phyloP scores from a whole-genome alignment of 2,797 vertebrate genomes.

The Myoxocephalus aenaeus region DNA sequence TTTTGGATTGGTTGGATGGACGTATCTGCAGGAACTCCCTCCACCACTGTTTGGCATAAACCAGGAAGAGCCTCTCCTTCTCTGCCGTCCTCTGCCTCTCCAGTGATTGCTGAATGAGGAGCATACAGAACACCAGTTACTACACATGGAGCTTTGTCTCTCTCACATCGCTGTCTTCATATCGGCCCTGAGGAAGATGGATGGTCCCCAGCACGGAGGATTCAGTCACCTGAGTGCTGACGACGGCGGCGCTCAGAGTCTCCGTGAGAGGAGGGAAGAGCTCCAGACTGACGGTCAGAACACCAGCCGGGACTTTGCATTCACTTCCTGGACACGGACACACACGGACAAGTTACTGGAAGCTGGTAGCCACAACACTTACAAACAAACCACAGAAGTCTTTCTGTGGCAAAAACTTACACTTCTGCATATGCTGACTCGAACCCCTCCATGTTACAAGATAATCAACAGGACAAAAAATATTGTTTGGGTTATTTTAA shows the following conservation, averaged over 20 bases:
- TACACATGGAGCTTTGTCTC: background rate
- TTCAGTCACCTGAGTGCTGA: constrained; percentile 90
- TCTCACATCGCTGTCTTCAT: background rate
- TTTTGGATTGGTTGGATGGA: constrained; percentile 89
- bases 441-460: background rate
- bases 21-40: constrained; percentile 97
- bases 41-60: constrained; percentile 99
- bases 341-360: constrained; percentile 33
- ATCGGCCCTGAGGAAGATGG: background rate
- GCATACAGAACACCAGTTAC: constrained; percentile 7
- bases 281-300: constrained; percentile 94
- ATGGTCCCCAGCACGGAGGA: constrained; percentile 21
- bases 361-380: background rate
- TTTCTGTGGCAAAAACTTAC: background rate
- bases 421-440: background rate
- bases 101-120: constrained; percentile 88
- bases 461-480: background rate
- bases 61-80: constrained; percentile 94
- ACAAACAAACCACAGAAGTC: background rate
- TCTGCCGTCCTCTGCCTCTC: constrained; percentile 94
- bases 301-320: constrained; percentile 92
- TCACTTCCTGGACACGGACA: constrained; percentile 76
- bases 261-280: constrained; percentile 91
- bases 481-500: background rate
- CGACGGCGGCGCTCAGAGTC: constrained; percentile 88